These are phyloP conservation scores for Glandiceps talaboti DNA, from an alignment of 53 echinoderm and acorn worm genomes.

Conservation along the genomic window DNA sequence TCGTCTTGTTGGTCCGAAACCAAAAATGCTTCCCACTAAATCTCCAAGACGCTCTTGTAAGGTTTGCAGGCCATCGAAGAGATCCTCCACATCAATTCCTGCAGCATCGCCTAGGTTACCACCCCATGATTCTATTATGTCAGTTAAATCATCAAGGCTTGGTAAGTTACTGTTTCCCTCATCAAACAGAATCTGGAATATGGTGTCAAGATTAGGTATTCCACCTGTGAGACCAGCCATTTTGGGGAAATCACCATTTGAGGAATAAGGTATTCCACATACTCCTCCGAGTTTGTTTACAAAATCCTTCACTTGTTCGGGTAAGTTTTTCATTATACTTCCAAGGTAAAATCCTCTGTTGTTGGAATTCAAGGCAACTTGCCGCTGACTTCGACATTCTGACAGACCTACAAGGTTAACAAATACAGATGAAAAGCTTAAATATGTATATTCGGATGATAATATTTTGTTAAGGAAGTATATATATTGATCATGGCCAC, in stretches of 20 bases:
- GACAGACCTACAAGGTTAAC: neutral
- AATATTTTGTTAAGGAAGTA: too few relatives aligned
- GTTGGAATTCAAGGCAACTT: neutral
- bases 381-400: neutral
- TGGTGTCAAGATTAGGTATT: neutral
- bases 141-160: neutral
- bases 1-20: neutral
- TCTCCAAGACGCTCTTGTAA: neutral
- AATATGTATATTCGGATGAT: too few relatives aligned
- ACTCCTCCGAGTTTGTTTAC: neutral
- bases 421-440: too few relatives aligned
- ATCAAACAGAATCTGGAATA: neutral
- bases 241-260: neutral
- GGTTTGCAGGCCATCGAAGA: neutral
- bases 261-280: neutral
- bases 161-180: neutral
- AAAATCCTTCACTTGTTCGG: neutral
- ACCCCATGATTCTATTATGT: neutral
- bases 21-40: neutral
- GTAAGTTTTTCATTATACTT: neutral
- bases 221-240: neutral
- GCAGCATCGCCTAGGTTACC: neutral
- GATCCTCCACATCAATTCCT: neutral
- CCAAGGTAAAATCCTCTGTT: neutral
- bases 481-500: too few relatives aligned